A percentile compares a stretch with the other conserved stretches of the same genome.
phyloP scores from a whole-genome alignment of 1,140 invertebrate genomes.

The Yoshiicerus persimilis region DNA sequence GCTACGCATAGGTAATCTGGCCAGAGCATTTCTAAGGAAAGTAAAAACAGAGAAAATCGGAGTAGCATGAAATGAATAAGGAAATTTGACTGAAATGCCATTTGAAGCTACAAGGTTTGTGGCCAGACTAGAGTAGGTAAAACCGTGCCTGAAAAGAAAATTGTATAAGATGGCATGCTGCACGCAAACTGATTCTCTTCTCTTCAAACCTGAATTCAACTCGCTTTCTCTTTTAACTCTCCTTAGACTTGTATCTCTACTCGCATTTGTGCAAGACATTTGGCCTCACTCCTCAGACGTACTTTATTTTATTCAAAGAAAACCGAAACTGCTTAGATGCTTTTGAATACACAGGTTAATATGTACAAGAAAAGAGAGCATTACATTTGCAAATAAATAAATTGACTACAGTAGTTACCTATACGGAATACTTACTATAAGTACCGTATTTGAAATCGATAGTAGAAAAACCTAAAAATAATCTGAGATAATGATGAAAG shows the following conservation, averaged over 20 bases:
- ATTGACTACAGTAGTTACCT: neutral
- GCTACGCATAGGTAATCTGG: neutral
- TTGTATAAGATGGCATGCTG: neutral
- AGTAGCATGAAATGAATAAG: slow-evolving; percentile 6
- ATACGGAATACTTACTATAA: too few species aligned
- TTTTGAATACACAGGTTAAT: neutral
- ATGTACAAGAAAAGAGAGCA: neutral
- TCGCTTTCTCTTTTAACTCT: neutral
- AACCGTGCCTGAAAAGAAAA: neutral
- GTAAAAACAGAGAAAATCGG: neutral
- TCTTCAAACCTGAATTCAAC: neutral
- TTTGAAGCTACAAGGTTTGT: neutral
- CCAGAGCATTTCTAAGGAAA: neutral
- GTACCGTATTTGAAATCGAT: too few species aligned
- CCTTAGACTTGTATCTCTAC: neutral
- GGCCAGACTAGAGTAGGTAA: neutral
- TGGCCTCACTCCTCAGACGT: neutral
- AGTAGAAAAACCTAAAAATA: too few species aligned
- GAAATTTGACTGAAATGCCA: neutral
- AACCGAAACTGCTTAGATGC: neutral
- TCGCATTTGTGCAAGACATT: neutral
- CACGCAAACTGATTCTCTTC: neutral
- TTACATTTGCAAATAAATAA: neutral
- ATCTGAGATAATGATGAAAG: too few species aligned
- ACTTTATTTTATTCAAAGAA: neutral